phyloP scores from a whole-genome alignment of 2,888 invertebrate species.

The Dugesia japonica region DNA sequence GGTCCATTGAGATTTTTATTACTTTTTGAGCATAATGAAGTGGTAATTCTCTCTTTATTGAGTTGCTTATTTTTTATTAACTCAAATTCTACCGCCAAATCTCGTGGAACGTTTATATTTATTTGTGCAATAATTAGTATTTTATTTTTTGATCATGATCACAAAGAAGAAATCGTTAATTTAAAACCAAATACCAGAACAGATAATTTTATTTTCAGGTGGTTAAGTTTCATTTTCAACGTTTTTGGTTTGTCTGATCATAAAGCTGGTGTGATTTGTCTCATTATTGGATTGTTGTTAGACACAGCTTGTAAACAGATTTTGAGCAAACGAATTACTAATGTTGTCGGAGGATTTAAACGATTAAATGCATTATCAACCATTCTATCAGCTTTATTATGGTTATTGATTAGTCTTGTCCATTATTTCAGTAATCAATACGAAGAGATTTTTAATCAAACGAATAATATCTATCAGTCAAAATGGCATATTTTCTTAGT shows the following conservation, averaged over 20 bases:
- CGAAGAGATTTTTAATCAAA: not conserved
- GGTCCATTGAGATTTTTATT: not conserved
- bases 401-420: not conserved
- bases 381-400: not conserved
- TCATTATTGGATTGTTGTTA: not conserved
- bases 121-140: not conserved
- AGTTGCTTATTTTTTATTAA: not conserved
- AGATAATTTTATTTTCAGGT: not conserved
- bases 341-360: not conserved
- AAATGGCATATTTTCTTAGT: not conserved
- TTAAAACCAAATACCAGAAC: not conserved
- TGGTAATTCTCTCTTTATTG: not conserved
- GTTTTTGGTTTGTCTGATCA: not conserved
- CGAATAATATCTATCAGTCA: not conserved
- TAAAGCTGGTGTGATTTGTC: conserved; percentile 4
- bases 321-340: not conserved
- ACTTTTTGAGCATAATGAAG: not conserved
- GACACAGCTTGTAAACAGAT: not conserved
- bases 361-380: not conserved
- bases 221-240: not conserved
- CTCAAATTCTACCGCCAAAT: not conserved
- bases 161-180: not conserved
- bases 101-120: not conserved
- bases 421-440: not conserved
- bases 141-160: not conserved